Conservation (phyloP, 2,888 invertebrate genomes). For the Xylophagus ater region DNA sequence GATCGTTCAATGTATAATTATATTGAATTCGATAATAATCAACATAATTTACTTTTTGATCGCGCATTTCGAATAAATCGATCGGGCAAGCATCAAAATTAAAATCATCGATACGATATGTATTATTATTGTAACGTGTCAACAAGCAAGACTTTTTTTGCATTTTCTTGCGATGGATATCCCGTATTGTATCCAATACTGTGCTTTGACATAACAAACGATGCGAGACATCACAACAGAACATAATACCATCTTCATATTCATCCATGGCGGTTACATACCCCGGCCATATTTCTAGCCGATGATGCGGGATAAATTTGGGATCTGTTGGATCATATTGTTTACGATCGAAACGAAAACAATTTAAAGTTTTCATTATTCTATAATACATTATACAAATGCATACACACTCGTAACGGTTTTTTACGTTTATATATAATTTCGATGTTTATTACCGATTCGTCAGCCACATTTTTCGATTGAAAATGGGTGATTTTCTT, state of each 20-base stretch:
- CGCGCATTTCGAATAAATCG: slow-evolving; percentile 53
- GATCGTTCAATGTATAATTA: slow-evolving; percentile 60
- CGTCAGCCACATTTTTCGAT: slow-evolving; percentile 45
- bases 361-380: slow-evolving; percentile 64
- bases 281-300: slow-evolving; percentile 85
- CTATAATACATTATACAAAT: slow-evolving; percentile 72
- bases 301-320: slow-evolving; percentile 59
- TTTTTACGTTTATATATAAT: slow-evolving; percentile 50
- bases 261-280: slow-evolving; percentile 79
- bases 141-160: slow-evolving; percentile 42
- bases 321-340: slow-evolving; percentile 63
- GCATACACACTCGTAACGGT: slow-evolving; percentile 52
- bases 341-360: slow-evolving; percentile 65
- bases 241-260: slow-evolving; percentile 78
- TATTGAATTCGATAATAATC: slow-evolving; percentile 77
- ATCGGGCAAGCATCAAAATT: slow-evolving; percentile 61
- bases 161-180: slow-evolving; percentile 41
- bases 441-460: slow-evolving; percentile 37
- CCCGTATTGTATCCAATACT: slow-evolving; percentile 50
- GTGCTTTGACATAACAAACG: slow-evolving; percentile 70
- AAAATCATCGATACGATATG: slow-evolving; percentile 79
- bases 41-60: slow-evolving; percentile 49
- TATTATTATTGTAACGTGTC: slow-evolving; percentile 82
- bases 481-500: too few species aligned
- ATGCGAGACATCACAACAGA: slow-evolving; percentile 77